Evolutionary conservation across 2,113 vertebrate species (phyloP), one percentile per base, ranked within the genome.

Genomic region (Oncorhynchus keta): DNA sequence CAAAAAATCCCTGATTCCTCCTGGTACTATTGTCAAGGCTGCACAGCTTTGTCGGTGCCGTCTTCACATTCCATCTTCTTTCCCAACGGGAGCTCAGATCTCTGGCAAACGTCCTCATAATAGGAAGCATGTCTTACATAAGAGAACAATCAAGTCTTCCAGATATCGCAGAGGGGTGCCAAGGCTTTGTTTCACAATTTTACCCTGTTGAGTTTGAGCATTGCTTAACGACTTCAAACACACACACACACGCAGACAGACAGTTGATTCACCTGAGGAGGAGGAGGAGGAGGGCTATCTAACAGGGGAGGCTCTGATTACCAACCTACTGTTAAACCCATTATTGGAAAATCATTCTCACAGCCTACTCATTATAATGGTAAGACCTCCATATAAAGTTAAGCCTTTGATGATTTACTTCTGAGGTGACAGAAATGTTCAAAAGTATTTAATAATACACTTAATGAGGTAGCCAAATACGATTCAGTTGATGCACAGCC

Each of bases 181-280:
- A 83, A 71, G 74, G 82, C 81, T 89, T 88, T 86, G 83, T 45
- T 89, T 90, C 81, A 87, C 80, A 84, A 82, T 83, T 73, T 78
- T 59, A 77, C 74, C 72, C 45, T 13, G 69, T 77, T 69, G 79
- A 83, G 80, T 88, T 86, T 79, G 78, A 89, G 77, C 77, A 76
- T 57, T 70, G 32, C 72, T 89, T 81, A 2, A 45, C 39, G 39
- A 83, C 86, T 88, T 89, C 89, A 89, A 89, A 89, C 75, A 70
- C 75, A 57, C 75, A 70, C 75, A 57, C 76, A 73, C 73, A 71
- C 73, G 45, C 48, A 88, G 73, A 79, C 72, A 82, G 78, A 76
- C 83, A 86, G 59, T 75, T 67, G 85, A 89, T 85, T 91, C 88
- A 92, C 90, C 88, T 90, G 86, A 74, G 70, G 86, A 85, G 88